A percentile compares a stretch with the other conserved stretches of the same genome.
These are phyloP conservation scores for Drosophila ercepeae DNA, from an alignment of 1,140 invertebrate genomes.

Conservation along the genomic window DNA sequence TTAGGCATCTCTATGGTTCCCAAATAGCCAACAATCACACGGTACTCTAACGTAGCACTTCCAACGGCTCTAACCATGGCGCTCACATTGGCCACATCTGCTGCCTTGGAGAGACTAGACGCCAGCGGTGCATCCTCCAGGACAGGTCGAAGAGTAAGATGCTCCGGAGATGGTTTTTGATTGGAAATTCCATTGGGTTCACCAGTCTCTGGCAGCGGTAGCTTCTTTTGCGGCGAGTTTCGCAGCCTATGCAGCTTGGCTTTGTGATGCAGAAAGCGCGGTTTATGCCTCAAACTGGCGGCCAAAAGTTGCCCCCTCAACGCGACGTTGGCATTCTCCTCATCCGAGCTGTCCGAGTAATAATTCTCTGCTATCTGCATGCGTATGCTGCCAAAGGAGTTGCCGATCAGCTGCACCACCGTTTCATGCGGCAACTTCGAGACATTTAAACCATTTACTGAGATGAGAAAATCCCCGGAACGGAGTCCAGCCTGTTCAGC, in stretches of 20 bases:
- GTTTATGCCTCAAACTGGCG: slow-evolving; percentile 66
- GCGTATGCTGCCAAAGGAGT: slow-evolving; percentile 90
- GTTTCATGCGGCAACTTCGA: slow-evolving; percentile 95
- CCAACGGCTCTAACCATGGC: slow-evolving; percentile 76
- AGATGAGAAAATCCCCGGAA: slow-evolving; percentile 95
- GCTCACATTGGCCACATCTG: slow-evolving; percentile 83
- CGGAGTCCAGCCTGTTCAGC: slow-evolving; percentile 93
- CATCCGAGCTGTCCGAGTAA: slow-evolving; percentile 89
- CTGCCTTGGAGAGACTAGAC: slow-evolving; percentile 24
- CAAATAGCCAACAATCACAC: slow-evolving; percentile 95
- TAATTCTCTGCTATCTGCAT: slow-evolving; percentile 95
- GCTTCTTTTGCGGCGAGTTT: slow-evolving; percentile 77
- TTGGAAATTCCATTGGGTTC: no score
- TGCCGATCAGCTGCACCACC: slow-evolving; percentile 95
- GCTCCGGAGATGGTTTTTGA: slow-evolving; percentile 23
- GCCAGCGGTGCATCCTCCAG: slow-evolving; percentile 66
- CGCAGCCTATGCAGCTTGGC: slow-evolving; percentile 72
- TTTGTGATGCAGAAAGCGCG: slow-evolving; percentile 76
- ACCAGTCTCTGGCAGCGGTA: slow-evolving; percentile 29
- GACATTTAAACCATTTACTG: slow-evolving; percentile 95
- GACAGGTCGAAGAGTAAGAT: slow-evolving; percentile 57
- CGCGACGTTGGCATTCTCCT: slow-evolving; percentile 70
- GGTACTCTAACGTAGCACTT: slow-evolving; percentile 89
- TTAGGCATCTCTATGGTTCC: slow-evolving; percentile 98
- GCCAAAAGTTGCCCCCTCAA: slow-evolving; percentile 58